A percentile compares a stretch with the other conserved stretches of the same genome.
Conservation (phyloP, 2,113 vertebrate genomes). For the Leucopsar rothschildi region DNA sequence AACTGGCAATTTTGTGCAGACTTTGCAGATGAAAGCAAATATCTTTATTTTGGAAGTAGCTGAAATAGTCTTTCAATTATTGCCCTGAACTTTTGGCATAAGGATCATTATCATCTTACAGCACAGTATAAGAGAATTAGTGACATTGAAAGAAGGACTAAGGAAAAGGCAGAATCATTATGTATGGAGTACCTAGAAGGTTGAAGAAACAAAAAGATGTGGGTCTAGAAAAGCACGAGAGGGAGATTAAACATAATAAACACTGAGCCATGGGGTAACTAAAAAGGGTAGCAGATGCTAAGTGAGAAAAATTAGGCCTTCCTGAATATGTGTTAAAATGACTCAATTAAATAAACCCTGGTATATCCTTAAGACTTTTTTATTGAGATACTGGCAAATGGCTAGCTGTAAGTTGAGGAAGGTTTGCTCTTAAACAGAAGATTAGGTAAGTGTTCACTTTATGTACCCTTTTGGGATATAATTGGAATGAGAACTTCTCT, state of each 20-base stretch:
- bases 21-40: slow-evolving; percentile 11
- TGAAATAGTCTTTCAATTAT: not conserved
- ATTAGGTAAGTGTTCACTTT: not conserved
- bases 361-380: not conserved
- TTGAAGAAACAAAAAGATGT: not conserved
- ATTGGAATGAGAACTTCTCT: not conserved
- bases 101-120: not conserved
- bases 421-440: not conserved
- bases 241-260: not conserved
- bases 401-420: not conserved
- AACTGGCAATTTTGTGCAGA: not conserved
- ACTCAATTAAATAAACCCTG: not conserved
- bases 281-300: not conserved
- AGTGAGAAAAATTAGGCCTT: not conserved
- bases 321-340: not conserved
- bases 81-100: not conserved
- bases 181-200: not conserved
- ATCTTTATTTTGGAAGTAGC: not conserved
- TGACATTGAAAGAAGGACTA: not conserved
- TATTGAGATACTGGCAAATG: not conserved
- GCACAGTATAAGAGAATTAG: not conserved
- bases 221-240: not conserved
- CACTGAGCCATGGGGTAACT: not conserved
- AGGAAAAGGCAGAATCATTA: not conserved
- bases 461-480: not conserved